Conservation (phyloP, 2,888 invertebrate species). For the Trichopoda pennipes region DNA sequence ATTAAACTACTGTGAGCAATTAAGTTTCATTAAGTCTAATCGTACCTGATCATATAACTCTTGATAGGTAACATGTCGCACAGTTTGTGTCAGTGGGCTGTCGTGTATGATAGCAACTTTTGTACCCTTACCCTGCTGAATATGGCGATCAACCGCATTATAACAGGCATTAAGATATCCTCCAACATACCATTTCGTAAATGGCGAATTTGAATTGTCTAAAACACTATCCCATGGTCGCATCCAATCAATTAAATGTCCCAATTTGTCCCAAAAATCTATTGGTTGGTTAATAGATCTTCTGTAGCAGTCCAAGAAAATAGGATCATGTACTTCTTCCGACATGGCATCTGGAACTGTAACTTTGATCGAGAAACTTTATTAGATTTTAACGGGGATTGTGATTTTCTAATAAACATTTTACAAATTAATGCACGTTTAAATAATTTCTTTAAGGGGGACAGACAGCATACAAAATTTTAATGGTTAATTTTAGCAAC, state of each 20-base stretch:
- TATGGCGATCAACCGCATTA: slow-evolving; percentile 95
- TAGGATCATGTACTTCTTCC: slow-evolving; percentile 78
- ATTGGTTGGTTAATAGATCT: slow-evolving; percentile 89
- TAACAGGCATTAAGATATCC: slow-evolving; percentile 96
- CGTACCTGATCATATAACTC: slow-evolving; percentile 89
- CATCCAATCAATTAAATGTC: slow-evolving; percentile 87
- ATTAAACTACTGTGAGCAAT: neutral
- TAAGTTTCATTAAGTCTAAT: neutral
- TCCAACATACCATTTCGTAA: slow-evolving; percentile 93
- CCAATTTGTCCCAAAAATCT: slow-evolving; percentile 93
- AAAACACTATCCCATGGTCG: slow-evolving; percentile 92
- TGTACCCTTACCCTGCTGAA: slow-evolving; percentile 88
- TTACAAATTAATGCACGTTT: no score
- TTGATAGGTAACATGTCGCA: slow-evolving; percentile 89
- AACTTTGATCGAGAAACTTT: neutral
- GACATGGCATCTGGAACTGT: slow-evolving; percentile 71
- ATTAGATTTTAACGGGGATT: no score
- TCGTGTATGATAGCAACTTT: slow-evolving; percentile 93
- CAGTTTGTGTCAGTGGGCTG: slow-evolving; percentile 91
- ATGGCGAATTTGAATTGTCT: slow-evolving; percentile 91
- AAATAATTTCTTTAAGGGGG: no score
- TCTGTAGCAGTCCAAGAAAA: slow-evolving; percentile 85
- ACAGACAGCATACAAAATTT: no score
- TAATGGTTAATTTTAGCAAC: no score
- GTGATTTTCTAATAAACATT: no score